Conservation (phyloP, 2,113 vertebrate genomes). For the Festucalex cinctus region DNA sequence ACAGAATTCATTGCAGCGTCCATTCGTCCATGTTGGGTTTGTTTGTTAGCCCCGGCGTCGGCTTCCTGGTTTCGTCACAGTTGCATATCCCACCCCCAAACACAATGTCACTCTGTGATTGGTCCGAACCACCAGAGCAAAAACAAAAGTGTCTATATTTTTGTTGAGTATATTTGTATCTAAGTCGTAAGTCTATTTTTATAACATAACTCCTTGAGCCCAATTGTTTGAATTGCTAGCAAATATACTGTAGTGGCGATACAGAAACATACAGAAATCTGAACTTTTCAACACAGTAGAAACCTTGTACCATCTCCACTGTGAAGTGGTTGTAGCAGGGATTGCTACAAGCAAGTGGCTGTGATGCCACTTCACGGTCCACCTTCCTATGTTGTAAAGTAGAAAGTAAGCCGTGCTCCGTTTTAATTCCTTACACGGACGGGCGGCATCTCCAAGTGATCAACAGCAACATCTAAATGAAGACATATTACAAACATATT, state of each 20-base stretch:
- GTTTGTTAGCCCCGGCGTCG: too few relatives aligned
- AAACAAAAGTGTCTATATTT: too few relatives aligned
- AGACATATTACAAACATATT: too few relatives aligned
- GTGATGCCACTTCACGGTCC: not conserved
- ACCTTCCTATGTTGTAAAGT: not conserved
- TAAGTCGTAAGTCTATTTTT: not conserved
- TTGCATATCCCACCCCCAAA: too few relatives aligned
- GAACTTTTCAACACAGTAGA: slow-evolving; percentile 5
- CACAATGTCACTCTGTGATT: too few relatives aligned
- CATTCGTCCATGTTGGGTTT: too few relatives aligned
- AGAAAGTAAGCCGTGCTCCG: not conserved
- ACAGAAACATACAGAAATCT: not conserved
- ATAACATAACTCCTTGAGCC: not conserved
- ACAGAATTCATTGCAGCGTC: too few relatives aligned
- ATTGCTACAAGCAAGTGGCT: not conserved
- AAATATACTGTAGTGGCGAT: not conserved
- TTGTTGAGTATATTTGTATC: too few relatives aligned
- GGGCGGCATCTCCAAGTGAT: not conserved
- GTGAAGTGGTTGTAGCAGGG: slow-evolving; percentile 7
- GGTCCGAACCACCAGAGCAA: too few relatives aligned
- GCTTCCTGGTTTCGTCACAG: too few relatives aligned
- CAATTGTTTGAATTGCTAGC: not conserved
- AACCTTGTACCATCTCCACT: slow-evolving; percentile 8
- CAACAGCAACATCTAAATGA: too few relatives aligned
- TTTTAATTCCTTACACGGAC: not conserved